Conservation (phyloP, 2,888 invertebrate species). For the Ganaspis brasiliensis region DNA sequence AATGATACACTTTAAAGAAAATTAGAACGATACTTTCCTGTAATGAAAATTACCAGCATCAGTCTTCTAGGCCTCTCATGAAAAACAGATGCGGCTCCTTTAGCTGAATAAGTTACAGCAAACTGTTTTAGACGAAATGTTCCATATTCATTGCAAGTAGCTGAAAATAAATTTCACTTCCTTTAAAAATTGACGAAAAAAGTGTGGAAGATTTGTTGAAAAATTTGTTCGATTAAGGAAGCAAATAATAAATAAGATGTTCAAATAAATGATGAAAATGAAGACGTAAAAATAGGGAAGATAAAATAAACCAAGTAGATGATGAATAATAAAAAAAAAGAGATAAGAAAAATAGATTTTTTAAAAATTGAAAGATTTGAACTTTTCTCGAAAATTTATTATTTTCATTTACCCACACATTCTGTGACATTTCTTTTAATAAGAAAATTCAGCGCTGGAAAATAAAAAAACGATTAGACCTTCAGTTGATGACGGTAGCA, state of each 20-base stretch:
- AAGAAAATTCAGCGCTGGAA: not conserved
- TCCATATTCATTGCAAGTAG: not conserved
- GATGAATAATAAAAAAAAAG: not conserved
- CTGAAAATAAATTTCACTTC: not conserved
- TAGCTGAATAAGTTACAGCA: not conserved
- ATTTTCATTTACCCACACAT: constrained; percentile 14
- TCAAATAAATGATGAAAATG: no score
- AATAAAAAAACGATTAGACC: not conserved
- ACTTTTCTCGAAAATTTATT: constrained; percentile 22
- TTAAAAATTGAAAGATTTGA: not conserved
- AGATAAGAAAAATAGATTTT: not conserved
- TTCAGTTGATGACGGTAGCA: not conserved
- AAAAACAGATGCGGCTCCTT: constrained; percentile 1
- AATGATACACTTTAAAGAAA: not conserved
- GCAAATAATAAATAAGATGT: no score
- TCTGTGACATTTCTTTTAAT: not conserved
- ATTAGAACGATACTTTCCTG: not conserved
- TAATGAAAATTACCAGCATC: constrained; percentile 25
- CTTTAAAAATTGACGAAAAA: not conserved
- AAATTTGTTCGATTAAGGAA: not conserved
- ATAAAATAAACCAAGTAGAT: no score
- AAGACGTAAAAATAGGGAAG: no score
- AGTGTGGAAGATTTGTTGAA: no score
- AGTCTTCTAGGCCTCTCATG: constrained; percentile 17
- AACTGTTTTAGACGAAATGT: not conserved